Conservation (phyloP, 2,888 invertebrate genomes). For the Empis stercorea region DNA sequence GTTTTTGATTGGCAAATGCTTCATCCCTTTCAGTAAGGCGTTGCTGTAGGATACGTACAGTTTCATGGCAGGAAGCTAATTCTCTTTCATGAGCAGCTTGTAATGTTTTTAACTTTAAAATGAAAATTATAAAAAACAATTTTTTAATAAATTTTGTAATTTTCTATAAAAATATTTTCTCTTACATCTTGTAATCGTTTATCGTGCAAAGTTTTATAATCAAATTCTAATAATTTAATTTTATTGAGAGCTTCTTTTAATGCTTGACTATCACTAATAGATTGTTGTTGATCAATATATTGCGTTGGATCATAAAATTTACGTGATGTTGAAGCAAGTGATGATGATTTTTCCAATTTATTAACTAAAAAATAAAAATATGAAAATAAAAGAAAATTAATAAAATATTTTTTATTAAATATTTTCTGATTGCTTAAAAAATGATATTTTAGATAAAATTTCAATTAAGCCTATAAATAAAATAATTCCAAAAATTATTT, state of each 20-base stretch:
- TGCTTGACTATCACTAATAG: constrained; percentile 26
- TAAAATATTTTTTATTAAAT: no score
- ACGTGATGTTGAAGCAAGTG: constrained; percentile 17
- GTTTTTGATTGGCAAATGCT: constrained; percentile 31
- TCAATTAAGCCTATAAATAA: neutral
- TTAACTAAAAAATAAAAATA: constrained; percentile 13
- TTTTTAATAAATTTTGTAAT: neutral
- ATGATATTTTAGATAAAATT: no score
- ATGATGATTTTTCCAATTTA: constrained; percentile 16
- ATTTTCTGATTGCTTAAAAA: no score
- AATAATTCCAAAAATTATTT: neutral
- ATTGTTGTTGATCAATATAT: constrained; percentile 29
- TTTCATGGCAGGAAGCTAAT: constrained; percentile 37
- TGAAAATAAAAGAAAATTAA: neutral
- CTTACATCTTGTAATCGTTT: constrained; percentile 71
- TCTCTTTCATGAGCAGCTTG: constrained; percentile 62
- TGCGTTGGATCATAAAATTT: constrained; percentile 32
- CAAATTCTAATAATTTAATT: constrained; percentile 57
- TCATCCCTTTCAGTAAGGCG: constrained; percentile 34
- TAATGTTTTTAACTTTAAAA: constrained; percentile 56
- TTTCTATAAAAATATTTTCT: constrained; percentile 3
- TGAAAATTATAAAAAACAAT: constrained; percentile 6
- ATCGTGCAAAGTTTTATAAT: constrained; percentile 60
- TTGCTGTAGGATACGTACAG: constrained; percentile 33
- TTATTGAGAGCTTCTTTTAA: constrained; percentile 44